Percentiles rank a stretch among this genome's conserved stretches.
phyloP scores from a whole-genome alignment of 2,888 invertebrate species.

The Andrena flavipes region DNA sequence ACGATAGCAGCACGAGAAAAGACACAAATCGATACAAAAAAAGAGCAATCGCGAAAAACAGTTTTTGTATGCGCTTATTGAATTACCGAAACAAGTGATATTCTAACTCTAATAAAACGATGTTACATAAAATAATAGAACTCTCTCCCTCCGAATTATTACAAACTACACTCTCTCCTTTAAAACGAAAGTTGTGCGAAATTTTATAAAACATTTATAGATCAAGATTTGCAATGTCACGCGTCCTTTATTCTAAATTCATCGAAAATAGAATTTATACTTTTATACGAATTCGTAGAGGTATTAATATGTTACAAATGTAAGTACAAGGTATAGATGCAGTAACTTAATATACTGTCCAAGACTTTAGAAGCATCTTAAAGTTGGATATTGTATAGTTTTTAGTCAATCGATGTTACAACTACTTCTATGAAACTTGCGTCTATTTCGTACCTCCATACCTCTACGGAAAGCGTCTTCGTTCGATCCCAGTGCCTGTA shows the following conservation, averaged over 20 bases:
- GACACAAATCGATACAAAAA: slow-evolving; percentile 58
- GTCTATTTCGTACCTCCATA: slow-evolving; percentile 84
- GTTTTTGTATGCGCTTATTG: slow-evolving; percentile 62
- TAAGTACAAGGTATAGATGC: slow-evolving; percentile 40
- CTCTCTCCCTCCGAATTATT: not conserved
- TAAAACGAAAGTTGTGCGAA: slow-evolving; percentile 16
- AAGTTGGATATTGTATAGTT: slow-evolving; percentile 82
- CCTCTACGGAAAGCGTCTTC: slow-evolving; percentile 83
- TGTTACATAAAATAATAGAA: slow-evolving; percentile 29
- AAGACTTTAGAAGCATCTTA: slow-evolving; percentile 64
- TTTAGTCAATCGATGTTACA: slow-evolving; percentile 82
- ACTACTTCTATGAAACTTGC: slow-evolving; percentile 78
- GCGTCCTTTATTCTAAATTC: slow-evolving; percentile 2
- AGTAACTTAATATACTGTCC: slow-evolving; percentile 13
- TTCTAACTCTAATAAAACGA: slow-evolving; percentile 27
- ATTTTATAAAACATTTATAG: slow-evolving; percentile 7
- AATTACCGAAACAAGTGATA: slow-evolving; percentile 28
- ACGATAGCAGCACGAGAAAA: slow-evolving; percentile 39
- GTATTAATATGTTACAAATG: slow-evolving; percentile 54
- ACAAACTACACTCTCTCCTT: slow-evolving; percentile 6
- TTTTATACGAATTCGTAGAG: slow-evolving; percentile 32
- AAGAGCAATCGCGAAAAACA: slow-evolving; percentile 65
- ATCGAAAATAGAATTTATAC: slow-evolving; percentile 55
- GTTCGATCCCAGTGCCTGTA: slow-evolving; percentile 84
- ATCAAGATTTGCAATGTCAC: slow-evolving; percentile 3